Conservation (phyloP, 2,113 vertebrate species). For the Dendrocopos noguchii region DNA sequence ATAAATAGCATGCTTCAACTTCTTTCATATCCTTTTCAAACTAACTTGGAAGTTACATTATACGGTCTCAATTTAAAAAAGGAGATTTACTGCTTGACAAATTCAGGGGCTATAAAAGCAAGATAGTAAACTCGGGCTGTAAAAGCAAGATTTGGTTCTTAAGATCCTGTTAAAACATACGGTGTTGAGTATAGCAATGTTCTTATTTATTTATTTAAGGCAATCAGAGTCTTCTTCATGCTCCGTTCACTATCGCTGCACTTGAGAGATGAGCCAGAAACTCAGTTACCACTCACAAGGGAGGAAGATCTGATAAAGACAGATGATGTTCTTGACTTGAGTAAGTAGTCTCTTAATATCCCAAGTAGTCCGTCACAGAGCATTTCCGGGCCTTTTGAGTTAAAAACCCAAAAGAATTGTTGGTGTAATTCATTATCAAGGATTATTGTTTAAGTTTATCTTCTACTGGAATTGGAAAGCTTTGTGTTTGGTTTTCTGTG, state of each 20-base stretch:
- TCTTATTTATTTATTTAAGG: constrained; percentile 71
- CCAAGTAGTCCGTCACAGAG: background rate
- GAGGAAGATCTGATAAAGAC: constrained; percentile 95
- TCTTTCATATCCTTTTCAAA: background rate
- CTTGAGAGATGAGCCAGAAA: constrained; percentile 89
- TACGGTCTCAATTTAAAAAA: background rate
- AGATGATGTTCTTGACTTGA: constrained; percentile 96
- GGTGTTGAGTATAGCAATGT: background rate
- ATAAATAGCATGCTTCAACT: background rate
- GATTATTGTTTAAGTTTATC: background rate
- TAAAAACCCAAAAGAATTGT: background rate
- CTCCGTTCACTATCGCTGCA: constrained; percentile 90
- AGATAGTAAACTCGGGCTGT: background rate
- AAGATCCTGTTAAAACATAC: background rate
- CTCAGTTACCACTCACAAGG: constrained; percentile 92
- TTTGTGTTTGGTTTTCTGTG: background rate
- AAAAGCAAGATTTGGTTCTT: background rate
- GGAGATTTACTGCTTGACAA: background rate
- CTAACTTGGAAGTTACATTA: background rate
- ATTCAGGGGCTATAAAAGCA: background rate
- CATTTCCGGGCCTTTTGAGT: background rate
- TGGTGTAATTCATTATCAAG: background rate
- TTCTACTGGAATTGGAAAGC: background rate
- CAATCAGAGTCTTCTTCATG: constrained; percentile 98
- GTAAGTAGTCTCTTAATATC: constrained; percentile 79